Evolutionary conservation across 2,797 vertebrate genomes (phyloP).

Genomic region (Scleropages formosus): DNA sequence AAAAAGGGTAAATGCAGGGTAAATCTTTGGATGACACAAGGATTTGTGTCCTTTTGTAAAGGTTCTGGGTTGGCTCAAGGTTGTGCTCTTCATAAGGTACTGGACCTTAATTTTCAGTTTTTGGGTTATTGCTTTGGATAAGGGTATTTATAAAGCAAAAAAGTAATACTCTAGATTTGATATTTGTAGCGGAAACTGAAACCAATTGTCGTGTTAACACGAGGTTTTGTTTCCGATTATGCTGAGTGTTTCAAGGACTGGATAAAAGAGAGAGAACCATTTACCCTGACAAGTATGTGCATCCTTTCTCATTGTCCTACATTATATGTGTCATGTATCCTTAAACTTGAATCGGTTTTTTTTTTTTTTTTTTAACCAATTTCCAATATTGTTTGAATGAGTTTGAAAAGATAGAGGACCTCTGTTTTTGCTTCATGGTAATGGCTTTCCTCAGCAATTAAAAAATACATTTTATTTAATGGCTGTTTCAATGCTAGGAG

Average conservation of each 20-base stretch:
- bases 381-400: slow-evolving; percentile 11
- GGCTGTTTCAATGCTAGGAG: too few relatives aligned
- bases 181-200: neutral
- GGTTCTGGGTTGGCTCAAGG: too few relatives aligned
- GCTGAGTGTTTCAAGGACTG: slow-evolving; percentile 18
- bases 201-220: neutral
- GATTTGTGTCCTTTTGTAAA: too few relatives aligned
- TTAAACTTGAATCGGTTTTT: neutral
- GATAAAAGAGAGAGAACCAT: neutral
- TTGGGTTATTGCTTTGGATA: neutral
- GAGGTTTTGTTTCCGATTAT: slow-evolving; percentile 18
- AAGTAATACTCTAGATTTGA: neutral
- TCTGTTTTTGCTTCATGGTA: slow-evolving; percentile 4
- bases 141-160: neutral
- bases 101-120: neutral
- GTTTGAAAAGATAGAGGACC: slow-evolving; percentile 26
- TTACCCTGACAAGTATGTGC: slow-evolving; percentile 18
- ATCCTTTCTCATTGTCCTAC: neutral
- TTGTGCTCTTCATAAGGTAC: too few relatives aligned
- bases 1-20: too few relatives aligned
- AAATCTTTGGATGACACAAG: too few relatives aligned
- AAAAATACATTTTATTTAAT: too few relatives aligned
- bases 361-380: neutral
- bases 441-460: slow-evolving; percentile 17
- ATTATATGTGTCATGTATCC: neutral